phyloP scores from a whole-genome alignment of 2,113 vertebrate species.

The Mastomys natalensis region DNA sequence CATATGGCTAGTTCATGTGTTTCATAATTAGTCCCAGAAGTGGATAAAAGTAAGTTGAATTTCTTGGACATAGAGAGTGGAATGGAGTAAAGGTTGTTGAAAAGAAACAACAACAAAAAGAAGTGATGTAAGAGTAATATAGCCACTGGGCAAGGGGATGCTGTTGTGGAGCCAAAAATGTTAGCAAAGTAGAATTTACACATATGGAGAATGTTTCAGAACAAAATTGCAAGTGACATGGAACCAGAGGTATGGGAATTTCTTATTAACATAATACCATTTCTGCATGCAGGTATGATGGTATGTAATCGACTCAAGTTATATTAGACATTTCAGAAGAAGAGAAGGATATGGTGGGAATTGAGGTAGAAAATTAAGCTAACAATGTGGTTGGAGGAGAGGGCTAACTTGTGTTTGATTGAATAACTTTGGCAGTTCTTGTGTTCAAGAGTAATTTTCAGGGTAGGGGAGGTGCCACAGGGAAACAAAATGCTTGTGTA shows the following conservation, averaged over 20 bases:
- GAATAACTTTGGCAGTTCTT: background rate
- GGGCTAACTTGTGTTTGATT: background rate
- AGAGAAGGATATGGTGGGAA: background rate
- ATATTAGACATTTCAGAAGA: background rate
- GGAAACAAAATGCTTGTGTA: too few relatives aligned
- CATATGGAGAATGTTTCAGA: background rate
- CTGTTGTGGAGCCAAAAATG: background rate
- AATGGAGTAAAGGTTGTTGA: accelerated
- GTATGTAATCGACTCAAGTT: background rate
- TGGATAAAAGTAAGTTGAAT: background rate
- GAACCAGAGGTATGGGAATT: background rate
- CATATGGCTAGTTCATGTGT: background rate
- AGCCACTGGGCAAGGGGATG: background rate
- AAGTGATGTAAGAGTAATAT: background rate
- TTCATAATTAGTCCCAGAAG: accelerated
- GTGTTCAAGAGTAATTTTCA: background rate
- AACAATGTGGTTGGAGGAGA: background rate
- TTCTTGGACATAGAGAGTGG: background rate
- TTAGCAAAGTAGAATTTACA: background rate
- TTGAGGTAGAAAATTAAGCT: background rate
- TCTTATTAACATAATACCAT: background rate
- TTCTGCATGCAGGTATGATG: background rate
- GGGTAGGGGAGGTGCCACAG: background rate
- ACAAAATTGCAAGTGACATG: background rate
- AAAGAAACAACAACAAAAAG: background rate